Conservation (phyloP, 2,797 vertebrate species). For the Alfaro cultratus region DNA sequence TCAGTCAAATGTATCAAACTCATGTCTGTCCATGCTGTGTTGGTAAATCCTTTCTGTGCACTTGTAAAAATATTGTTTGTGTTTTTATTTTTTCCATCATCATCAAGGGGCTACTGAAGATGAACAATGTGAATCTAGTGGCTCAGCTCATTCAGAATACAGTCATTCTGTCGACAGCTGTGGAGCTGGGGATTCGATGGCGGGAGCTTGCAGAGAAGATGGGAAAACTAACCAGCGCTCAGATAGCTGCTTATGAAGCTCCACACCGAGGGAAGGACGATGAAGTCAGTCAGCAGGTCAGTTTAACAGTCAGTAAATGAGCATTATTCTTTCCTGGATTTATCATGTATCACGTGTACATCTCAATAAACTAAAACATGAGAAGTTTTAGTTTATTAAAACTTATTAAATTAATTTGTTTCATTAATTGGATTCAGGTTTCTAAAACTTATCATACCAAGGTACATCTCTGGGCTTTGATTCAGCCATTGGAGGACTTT, state of each 20-base stretch:
- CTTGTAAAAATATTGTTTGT: background rate
- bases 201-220: constrained; percentile 91
- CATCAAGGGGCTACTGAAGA: constrained; percentile 90
- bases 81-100: constrained; percentile 21
- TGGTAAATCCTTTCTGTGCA: background rate
- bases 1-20: background rate
- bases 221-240: constrained; percentile 87
- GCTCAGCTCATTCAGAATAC: constrained; percentile 90
- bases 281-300: constrained; percentile 86
- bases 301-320: constrained; percentile 22
- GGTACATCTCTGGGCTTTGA: background rate
- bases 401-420: too few species aligned
- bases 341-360: background rate
- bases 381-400: too few species aligned
- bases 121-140: constrained; percentile 88
- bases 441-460: background rate
- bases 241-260: constrained; percentile 89
- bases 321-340: background rate
- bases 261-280: constrained; percentile 88
- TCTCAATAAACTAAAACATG: background rate
- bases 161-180: constrained; percentile 91
- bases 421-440: background rate
- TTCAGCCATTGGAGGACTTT: background rate
- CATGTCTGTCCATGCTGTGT: background rate
- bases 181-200: constrained; percentile 92